Evolutionary conservation across 2,113 vertebrate species (phyloP), one percentile per base, ranked within the genome.

Genomic region (Acrocephalus arundinaceus): DNA sequence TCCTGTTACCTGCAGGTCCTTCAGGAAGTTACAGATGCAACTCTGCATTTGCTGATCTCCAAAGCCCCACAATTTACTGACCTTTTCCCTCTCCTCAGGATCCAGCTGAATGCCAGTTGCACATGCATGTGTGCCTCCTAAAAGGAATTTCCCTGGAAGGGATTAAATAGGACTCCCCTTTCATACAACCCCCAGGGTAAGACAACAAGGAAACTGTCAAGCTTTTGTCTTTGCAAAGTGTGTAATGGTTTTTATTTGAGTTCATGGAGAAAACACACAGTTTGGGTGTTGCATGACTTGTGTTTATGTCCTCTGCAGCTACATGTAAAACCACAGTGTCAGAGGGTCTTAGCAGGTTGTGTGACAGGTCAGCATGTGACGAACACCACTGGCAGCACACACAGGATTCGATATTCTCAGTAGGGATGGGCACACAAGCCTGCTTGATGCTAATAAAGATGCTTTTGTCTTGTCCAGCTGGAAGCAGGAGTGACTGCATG

Each of bases 401-500:
- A 55, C 1, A 10, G 72, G 11, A 15, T n/a, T 86, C 11, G 39
- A 89, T 75, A 31, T 88, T 74, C 73, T 68, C 86, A 7, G 61
- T 7, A 78, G 68, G 80, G 57, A 72, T 24, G 52, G 76, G 49
- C 77, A 90, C 73, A 65, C 57, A 52, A 43, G 33, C 77, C 81
- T 87, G 57, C 73, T 85, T 35, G 24, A 24, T 17, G 19, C n/a
- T 84, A 74, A 96, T 86, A 92, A 93, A 87, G 89, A 84, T 85
- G 52, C 35, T 94, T 93, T 94, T 94, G 86, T 94, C 61, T 85
- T 81, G 70, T 89, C 86, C 94, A 85, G 57, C 80, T 92, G 88
- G 78, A 92, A 93, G 68, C 39, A 86, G 55, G 67, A 80, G 67
- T 65, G 63, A 41, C 37, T 52, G 57, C 72, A 81, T 85, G 43